Evolutionary conservation across 2,113 vertebrate species (phyloP).

Genomic region (Orcinus orca): DNA sequence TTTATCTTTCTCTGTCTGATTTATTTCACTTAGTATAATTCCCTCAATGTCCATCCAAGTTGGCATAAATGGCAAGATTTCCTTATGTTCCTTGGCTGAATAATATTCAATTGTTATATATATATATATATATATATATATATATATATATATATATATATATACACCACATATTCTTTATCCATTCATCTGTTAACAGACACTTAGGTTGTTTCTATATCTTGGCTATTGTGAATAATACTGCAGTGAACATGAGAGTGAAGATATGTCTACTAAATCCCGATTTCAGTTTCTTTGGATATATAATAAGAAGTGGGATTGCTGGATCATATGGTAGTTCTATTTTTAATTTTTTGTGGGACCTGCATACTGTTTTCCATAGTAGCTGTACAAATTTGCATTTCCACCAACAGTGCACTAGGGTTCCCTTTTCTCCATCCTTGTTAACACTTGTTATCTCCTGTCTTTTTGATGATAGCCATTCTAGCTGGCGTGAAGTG

Average conservation of each 20-base stretch:
- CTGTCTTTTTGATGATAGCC: too few species aligned
- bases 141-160: too few species aligned
- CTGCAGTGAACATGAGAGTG: neutral
- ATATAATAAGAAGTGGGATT: neutral
- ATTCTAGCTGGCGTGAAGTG: neutral
- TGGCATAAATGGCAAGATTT: neutral
- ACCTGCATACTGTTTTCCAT: neutral
- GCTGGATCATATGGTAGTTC: neutral
- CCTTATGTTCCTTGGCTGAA: neutral
- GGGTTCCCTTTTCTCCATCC: too few species aligned
- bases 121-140: too few species aligned
- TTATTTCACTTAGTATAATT: neutral
- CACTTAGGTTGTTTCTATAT: neutral
- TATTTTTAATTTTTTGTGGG: neutral
- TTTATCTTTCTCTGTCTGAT: neutral
- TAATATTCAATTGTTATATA: neutral
- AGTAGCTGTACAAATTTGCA: neutral
- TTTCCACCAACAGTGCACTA: neutral
- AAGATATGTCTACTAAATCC: neutral
- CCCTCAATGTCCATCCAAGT: neutral
- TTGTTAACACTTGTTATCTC: too few species aligned
- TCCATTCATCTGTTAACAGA: neutral
- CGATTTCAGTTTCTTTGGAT: neutral
- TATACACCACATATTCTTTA: neutral
- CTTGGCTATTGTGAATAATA: neutral